Percentiles rank a stretch among this genome's conserved stretches.
phyloP scores from a whole-genome alignment of 2,113 vertebrate species.

The Triplophysa rosa region DNA sequence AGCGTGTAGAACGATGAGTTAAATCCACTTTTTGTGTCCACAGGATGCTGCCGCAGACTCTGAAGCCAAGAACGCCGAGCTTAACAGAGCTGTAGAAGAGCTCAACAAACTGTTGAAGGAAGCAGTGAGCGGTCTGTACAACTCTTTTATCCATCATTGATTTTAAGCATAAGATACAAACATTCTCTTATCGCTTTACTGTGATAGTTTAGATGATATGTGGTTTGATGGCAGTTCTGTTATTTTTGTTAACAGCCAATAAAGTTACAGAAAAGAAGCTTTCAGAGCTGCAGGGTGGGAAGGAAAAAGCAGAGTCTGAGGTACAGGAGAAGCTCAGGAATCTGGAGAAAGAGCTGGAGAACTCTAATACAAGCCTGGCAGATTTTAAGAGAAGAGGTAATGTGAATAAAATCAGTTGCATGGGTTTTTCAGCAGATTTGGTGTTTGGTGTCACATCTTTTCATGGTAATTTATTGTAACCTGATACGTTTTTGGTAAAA shows the following conservation, averaged over 20 bases:
- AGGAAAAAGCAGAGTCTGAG: conserved; percentile 79
- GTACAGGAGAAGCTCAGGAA: conserved; percentile 84
- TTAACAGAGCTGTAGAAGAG: conserved; percentile 88
- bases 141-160: not conserved
- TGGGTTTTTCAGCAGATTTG: not conserved
- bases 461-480: not conserved
- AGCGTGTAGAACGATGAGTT: not conserved
- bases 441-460: not conserved
- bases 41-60: conserved; percentile 88
- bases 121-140: conserved; percentile 79
- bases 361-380: conserved; percentile 80
- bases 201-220: not conserved
- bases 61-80: conserved; percentile 85
- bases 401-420: not conserved
- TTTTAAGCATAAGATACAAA: not conserved
- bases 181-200: not conserved
- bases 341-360: conserved; percentile 91
- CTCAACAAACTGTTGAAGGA: conserved; percentile 88
- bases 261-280: conserved; percentile 82
- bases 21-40: not conserved
- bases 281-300: conserved; percentile 76
- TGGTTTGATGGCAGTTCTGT: not conserved
- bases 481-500: not conserved
- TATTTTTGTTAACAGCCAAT: conserved; percentile 72
- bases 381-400: conserved; percentile 89